These are phyloP conservation scores for Larimichthys polyactis DNA, from an alignment of 2,113 vertebrate genomes.

Conservation along the genomic window DNA sequence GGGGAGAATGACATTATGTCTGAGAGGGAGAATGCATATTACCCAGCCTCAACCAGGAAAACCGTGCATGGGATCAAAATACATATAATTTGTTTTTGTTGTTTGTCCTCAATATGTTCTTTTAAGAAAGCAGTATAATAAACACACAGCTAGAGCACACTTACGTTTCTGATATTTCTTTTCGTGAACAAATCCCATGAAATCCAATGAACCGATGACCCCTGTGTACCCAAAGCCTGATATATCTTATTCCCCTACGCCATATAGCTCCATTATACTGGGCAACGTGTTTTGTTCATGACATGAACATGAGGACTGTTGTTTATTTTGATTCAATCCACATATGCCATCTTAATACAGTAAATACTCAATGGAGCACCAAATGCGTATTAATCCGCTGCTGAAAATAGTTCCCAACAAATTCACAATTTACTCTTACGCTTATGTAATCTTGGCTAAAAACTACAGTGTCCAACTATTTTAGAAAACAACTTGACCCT, in stretches of 20 bases:
- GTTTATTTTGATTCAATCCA: background rate
- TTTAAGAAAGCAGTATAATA: slow-evolving; percentile 4
- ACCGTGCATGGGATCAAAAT: background rate
- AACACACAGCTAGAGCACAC: no score
- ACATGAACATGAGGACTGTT: background rate
- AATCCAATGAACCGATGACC: background rate
- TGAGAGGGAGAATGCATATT: slow-evolving; percentile 13
- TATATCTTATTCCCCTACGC: background rate
- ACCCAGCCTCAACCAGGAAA: slow-evolving; percentile 7
- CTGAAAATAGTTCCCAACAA: background rate
- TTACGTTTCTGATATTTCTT: background rate
- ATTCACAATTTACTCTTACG: background rate
- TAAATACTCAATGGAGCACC: background rate
- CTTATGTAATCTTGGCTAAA: background rate
- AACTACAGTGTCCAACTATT: background rate
- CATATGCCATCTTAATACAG: no score
- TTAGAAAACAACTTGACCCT: background rate
- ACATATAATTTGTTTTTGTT: slow-evolving; percentile 6
- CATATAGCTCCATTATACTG: background rate
- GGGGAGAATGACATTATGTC: slow-evolving; percentile 6
- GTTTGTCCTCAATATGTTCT: background rate
- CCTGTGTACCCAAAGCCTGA: background rate
- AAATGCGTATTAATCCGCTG: background rate
- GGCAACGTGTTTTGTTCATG: background rate
- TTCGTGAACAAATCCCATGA: background rate